These are phyloP conservation scores for Paramormyrops kingsleyae DNA, from an alignment of 2,113 vertebrate genomes.

Conservation along the genomic window DNA sequence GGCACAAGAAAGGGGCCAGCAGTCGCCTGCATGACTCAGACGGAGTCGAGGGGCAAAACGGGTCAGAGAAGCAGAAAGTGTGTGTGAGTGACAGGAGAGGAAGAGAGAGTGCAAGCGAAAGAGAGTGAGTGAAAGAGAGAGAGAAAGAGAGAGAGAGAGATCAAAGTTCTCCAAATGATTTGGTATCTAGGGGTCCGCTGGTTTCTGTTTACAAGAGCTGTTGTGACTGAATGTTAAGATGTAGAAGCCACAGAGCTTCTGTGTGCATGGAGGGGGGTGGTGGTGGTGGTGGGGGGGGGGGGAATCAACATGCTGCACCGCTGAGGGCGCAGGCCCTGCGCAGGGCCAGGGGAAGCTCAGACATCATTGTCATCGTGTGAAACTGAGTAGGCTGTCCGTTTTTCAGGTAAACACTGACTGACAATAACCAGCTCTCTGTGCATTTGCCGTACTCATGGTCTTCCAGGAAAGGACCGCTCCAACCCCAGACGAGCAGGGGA, in stretches of 20 bases:
- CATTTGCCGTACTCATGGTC: conserved; percentile 27
- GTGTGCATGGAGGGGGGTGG: conserved; percentile 27
- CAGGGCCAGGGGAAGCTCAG: neutral
- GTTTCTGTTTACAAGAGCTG: neutral
- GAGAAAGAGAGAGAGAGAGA: conserved; percentile 7
- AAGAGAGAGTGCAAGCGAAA: neutral
- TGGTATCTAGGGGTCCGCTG: neutral
- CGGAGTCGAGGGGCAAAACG: too few relatives aligned
- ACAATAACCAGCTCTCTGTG: conserved; percentile 40
- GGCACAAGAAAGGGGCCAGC: neutral
- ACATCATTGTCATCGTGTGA: conserved; percentile 31
- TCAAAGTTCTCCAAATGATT: neutral
- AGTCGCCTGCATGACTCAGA: neutral
- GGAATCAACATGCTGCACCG: neutral
- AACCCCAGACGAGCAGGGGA: neutral
- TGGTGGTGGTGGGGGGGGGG: conserved; percentile 10
- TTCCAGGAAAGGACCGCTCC: conserved; percentile 46
- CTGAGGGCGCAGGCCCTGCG: neutral
- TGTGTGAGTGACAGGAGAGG: neutral
- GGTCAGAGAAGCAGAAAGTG: neutral
- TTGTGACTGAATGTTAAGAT: neutral
- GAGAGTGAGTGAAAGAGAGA: neutral
- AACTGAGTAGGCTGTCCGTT: conserved; percentile 50
- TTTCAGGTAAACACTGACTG: conserved; percentile 18
- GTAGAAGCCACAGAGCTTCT: neutral